A percentile compares a stretch with the other conserved stretches of the same genome.
These are phyloP conservation scores for Volucella inanis DNA, from an alignment of 2,888 invertebrate genomes.

Conservation along the genomic window DNA sequence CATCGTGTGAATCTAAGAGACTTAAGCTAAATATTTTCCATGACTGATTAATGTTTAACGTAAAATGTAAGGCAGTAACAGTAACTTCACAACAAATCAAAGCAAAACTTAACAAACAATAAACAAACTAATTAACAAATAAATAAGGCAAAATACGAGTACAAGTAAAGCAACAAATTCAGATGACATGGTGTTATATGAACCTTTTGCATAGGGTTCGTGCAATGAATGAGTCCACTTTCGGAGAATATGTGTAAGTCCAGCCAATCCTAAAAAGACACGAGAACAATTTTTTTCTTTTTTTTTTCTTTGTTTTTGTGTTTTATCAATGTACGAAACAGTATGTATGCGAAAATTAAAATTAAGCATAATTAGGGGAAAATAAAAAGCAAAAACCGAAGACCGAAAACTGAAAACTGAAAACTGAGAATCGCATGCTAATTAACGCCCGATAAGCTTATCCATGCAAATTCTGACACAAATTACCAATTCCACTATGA, in stretches of 20 bases:
- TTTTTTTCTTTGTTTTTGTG: conserved; percentile 36
- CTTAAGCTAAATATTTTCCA: no score
- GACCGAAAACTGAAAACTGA: conserved; percentile 1
- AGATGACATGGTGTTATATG: conserved; percentile 68
- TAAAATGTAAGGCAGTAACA: conserved; percentile 1
- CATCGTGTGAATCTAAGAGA: no score
- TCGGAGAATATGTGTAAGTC: conserved; percentile 83
- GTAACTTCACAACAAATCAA: conserved; percentile 35
- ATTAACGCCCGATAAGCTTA: conserved; percentile 44
- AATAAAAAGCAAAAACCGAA: conserved; percentile 7
- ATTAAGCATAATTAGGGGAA: conserved; percentile 24
- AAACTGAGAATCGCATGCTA: conserved; percentile 28
- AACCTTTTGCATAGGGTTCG: conserved; percentile 83
- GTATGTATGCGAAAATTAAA: conserved; percentile 47
- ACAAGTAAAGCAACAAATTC: neutral
- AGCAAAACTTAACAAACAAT: conserved; percentile 48
- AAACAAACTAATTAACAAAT: conserved; percentile 56
- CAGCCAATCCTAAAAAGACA: conserved; percentile 83
- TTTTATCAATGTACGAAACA: conserved; percentile 13
- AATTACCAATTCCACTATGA: conserved; percentile 36
- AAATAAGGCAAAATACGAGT: conserved; percentile 10
- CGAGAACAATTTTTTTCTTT: conserved; percentile 59
- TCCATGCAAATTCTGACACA: conserved; percentile 53
- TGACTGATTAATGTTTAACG: neutral
- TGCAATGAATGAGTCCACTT: conserved; percentile 83